These are phyloP conservation scores for Ganaspis brasiliensis DNA, from an alignment of 2,888 invertebrate genomes.

Conservation along the genomic window DNA sequence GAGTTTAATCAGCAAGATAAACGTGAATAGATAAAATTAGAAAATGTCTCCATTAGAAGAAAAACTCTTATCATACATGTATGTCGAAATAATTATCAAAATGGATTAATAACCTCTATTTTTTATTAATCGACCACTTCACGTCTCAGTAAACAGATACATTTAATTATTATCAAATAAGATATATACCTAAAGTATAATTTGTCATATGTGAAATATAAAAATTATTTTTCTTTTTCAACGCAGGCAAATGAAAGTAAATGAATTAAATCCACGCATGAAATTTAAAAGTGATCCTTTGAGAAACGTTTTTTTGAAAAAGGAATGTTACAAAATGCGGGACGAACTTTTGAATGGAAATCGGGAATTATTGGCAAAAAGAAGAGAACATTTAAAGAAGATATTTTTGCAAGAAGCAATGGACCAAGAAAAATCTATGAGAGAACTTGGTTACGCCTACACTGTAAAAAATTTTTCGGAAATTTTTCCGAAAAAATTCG, in stretches of 20 bases:
- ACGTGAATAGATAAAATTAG: slow-evolving; percentile 40
- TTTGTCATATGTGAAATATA: too few species aligned
- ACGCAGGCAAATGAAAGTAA: slow-evolving; percentile 51
- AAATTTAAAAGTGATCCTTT: neutral
- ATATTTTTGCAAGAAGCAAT: slow-evolving; percentile 58
- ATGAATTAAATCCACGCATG: slow-evolving; percentile 42
- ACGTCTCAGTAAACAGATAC: too few species aligned
- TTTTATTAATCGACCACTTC: neutral
- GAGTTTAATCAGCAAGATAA: neutral
- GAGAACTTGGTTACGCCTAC: slow-evolving; percentile 66
- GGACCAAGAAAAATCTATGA: slow-evolving; percentile 61
- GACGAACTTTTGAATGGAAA: slow-evolving; percentile 55
- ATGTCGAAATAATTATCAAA: slow-evolving; percentile 8
- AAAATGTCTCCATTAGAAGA: slow-evolving; percentile 37
- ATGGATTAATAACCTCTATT: slow-evolving; percentile 18
- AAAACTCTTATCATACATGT: slow-evolving; percentile 29
- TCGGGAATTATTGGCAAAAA: slow-evolving; percentile 55
- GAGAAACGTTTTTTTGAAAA: slow-evolving; percentile 42
- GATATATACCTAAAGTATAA: too few species aligned
- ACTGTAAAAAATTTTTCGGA: too few species aligned
- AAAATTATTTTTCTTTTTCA: neutral
- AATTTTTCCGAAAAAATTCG: too few species aligned
- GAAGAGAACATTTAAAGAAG: slow-evolving; percentile 59
- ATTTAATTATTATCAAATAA: too few species aligned
- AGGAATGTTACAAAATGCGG: slow-evolving; percentile 54